Evolutionary conservation across 2,888 invertebrate genomes (phyloP), one percentile per base, ranked within the genome.

Genomic region (Notodonta ziczac): DNA sequence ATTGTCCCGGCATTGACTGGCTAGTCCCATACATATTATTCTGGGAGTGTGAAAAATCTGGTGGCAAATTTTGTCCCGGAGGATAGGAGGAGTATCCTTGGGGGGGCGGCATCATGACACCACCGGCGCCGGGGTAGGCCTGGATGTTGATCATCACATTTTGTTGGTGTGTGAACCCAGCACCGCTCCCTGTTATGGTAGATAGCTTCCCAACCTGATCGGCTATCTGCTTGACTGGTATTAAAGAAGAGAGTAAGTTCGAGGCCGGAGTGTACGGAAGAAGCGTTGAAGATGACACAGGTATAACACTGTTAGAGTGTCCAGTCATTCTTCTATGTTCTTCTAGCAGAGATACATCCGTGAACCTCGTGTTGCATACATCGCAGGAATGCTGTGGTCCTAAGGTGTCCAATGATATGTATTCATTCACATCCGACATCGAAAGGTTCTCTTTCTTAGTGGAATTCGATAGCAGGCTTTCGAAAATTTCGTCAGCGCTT

Each of bases 111-210:
- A 94, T 91, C 50, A 88, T 87, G 13, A 94, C 94, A 42, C 91
- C 94, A 40, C 91, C 89, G 4, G 84, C 88, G 42, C 94, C 94
- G 6, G 95, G 95, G 73, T 95, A 95, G 56, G 95, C 95, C 77
- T 95, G 95, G 42, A 95, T 95, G 72, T 95, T 95, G 57, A 95
- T 95, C 86, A 95, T 92, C 3, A 95, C 95, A 77, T 95, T 95
- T 77, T 95, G 95, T 76, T 95, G 95, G 74, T 95, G 95, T 59
- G 95, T 94, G 56, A 91, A 94, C 1, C 88, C 88, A 32, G 89
- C 70, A 0, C 84, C 81, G 63, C 76, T 77, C 35, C 81, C 80
- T 10, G 86, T 82, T 1, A 90, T 88, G 0, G 78, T 80, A 5
- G 92, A 87, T 32, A 94, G 69, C 70, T 94, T 93, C 13, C 93